Base-by-base conservation (phyloP, 1,140 invertebrate genomes). In the Magallana angulata region DNA sequence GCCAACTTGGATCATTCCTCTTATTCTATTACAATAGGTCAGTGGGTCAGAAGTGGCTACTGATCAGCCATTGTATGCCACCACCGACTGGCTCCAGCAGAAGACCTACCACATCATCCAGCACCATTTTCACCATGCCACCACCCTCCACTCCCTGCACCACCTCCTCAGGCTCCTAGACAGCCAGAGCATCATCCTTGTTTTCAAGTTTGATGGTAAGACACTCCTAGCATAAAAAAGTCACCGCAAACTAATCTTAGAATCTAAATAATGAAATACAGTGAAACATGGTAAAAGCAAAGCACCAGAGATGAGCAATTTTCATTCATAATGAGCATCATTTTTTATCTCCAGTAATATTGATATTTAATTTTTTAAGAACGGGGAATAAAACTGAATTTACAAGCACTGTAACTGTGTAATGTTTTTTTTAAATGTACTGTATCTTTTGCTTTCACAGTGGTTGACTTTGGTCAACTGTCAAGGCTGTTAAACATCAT, bases 191-290 rank as follows among this genome's bases (percentile, higher is more conserved):
- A 92, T 93, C 12, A 90, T 91, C n/a, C 89, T 93, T 5, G 91
- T 93, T 5, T 94, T 93, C 81, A 92, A 92, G 80, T 91, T 92
- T 91, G 92, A 93, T 87, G 92, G 93, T 93, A 89, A 89, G 89
- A 48, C 57, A 82, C 9, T 48, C 36, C 5, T 48, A 48, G 36
- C 36, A 24, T 24, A 48, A 48, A 48, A 48, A 48, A 48, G 36
- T 4, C 36, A 48, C 36, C 0, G 36, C 36, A 48, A 48, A 48
- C 36, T 48, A 48, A 48, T 48, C 36, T 48, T 62, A 16, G 12
- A 62, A 16, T 62, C 8, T 62, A 36, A 24, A 24, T 7, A 24
- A 80, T n/a, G 18, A 80, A 36, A 80, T 18, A 24, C 16, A 80
- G 18, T 48, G 36, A 48, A 48, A 4, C 36, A 48, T 48, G 36